phyloP scores from a whole-genome alignment of 2,888 invertebrate species.

The Eilema griseolum region DNA sequence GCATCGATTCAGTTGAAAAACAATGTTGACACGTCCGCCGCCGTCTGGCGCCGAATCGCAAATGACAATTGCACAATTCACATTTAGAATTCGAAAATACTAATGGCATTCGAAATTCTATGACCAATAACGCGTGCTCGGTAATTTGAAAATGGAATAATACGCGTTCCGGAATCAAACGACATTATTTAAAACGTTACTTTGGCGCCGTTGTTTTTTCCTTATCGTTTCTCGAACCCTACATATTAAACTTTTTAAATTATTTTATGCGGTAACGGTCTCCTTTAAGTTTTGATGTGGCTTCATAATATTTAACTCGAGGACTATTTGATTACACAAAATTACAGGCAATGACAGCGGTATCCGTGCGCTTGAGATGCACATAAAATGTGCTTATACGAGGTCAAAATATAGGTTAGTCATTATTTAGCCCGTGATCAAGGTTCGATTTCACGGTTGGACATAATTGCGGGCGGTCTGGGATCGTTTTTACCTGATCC shows the following conservation, averaged over 20 bases:
- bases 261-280: conserved; percentile 22
- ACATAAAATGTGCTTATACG: conserved; percentile 68
- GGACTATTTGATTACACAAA: conserved; percentile 44
- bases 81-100: conserved; percentile 76
- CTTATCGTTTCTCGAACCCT: conserved; percentile 32
- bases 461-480: conserved; percentile 71
- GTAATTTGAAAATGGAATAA: conserved; percentile 61
- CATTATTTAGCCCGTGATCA: conserved; percentile 57
- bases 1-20: conserved; percentile 68
- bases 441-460: conserved; percentile 59
- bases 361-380: conserved; percentile 47
- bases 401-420: conserved; percentile 79
- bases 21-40: conserved; percentile 75
- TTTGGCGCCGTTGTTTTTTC: conserved; percentile 38
- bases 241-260: conserved; percentile 31
- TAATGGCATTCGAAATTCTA: conserved; percentile 74
- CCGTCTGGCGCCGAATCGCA: conserved; percentile 79
- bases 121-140: conserved; percentile 69
- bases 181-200: conserved; percentile 52
- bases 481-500: conserved; percentile 71
- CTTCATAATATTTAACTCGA: conserved; percentile 24
- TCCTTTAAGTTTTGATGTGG: conserved; percentile 12
- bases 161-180: conserved; percentile 67
- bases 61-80: conserved; percentile 77
- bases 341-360: conserved; percentile 61